These are phyloP conservation scores for Alsophila aescularia DNA, from an alignment of 2,888 invertebrate species.

Conservation along the genomic window DNA sequence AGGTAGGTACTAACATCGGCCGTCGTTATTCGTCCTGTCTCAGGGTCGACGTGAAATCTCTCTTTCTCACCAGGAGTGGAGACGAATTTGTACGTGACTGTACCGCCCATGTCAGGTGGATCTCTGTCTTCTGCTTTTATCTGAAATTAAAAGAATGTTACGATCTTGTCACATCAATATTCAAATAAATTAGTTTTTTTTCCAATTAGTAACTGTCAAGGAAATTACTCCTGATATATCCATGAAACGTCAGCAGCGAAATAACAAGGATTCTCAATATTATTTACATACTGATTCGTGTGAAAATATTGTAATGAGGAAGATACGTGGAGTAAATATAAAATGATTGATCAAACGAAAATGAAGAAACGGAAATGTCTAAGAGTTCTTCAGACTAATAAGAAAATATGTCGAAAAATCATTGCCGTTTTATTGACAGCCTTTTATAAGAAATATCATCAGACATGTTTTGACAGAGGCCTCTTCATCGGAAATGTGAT, in stretches of 20 bases:
- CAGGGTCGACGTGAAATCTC: slow-evolving; percentile 91
- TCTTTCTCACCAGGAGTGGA: slow-evolving; percentile 89
- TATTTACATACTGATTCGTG: background rate
- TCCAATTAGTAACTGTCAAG: too few relatives aligned
- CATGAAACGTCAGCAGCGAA: background rate
- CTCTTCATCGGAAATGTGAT: too few relatives aligned
- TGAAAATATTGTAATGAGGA: slow-evolving; percentile 6
- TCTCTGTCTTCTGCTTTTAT: slow-evolving; percentile 90
- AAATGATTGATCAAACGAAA: slow-evolving; percentile 20
- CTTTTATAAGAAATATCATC: too few relatives aligned
- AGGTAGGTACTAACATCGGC: slow-evolving; percentile 81
- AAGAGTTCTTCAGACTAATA: too few relatives aligned
- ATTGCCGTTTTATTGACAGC: too few relatives aligned
- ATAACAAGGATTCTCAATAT: background rate
- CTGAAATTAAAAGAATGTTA: slow-evolving; percentile 54
- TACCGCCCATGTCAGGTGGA: slow-evolving; percentile 90
- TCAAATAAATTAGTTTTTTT: background rate
- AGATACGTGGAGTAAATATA: slow-evolving; percentile 1
- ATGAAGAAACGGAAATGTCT: background rate
- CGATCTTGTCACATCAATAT: background rate
- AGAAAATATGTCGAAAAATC: too few relatives aligned
- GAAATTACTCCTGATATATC: background rate
- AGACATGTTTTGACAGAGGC: too few relatives aligned
- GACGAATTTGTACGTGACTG: slow-evolving; percentile 93
- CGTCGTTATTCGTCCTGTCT: slow-evolving; percentile 91